Percentiles rank a stretch among this genome's conserved stretches.
These are phyloP conservation scores for Actinopyga echinites DNA, from an alignment of 53 echinoderm and acorn worm genomes.

Conservation along the genomic window DNA sequence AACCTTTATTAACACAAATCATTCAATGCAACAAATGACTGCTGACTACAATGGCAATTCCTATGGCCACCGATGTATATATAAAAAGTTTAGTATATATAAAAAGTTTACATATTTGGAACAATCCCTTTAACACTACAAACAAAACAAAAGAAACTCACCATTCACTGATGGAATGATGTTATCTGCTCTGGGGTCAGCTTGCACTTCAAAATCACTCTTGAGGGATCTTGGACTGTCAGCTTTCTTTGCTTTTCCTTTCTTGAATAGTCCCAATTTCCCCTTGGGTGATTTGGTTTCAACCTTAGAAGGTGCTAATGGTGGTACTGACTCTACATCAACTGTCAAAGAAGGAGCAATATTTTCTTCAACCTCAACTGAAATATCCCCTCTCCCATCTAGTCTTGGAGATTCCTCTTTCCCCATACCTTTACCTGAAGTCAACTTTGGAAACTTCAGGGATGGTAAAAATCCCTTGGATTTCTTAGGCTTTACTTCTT, in stretches of 20 bases:
- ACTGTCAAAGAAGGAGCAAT: slow-evolving; percentile 12
- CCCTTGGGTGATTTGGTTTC: slow-evolving; percentile 27
- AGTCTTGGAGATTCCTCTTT: neutral
- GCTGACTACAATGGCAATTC: no score
- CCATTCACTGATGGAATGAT: no score
- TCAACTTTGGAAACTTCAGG: neutral
- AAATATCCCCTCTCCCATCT: neutral
- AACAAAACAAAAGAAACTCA: no score
- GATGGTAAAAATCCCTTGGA: slow-evolving; percentile 17
- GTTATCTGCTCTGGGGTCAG: no score
- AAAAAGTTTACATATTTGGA: no score
- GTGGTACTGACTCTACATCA: neutral
- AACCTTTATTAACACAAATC: no score
- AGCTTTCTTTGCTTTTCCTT: slow-evolving; percentile 19
- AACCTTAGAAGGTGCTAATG: neutral
- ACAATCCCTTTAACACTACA: no score
- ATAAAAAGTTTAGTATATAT: no score
- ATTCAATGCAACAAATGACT: no score
- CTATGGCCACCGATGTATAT: no score
- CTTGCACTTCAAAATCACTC: neutral
- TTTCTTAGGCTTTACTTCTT: slow-evolving; percentile 5
- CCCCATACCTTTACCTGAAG: slow-evolving; percentile 3
- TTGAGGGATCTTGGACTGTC: neutral
- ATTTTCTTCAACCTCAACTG: neutral
- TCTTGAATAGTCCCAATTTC: slow-evolving; percentile 22